phyloP scores from a whole-genome alignment of 2,113 vertebrate genomes.

The Macquaria ambigua region DNA sequence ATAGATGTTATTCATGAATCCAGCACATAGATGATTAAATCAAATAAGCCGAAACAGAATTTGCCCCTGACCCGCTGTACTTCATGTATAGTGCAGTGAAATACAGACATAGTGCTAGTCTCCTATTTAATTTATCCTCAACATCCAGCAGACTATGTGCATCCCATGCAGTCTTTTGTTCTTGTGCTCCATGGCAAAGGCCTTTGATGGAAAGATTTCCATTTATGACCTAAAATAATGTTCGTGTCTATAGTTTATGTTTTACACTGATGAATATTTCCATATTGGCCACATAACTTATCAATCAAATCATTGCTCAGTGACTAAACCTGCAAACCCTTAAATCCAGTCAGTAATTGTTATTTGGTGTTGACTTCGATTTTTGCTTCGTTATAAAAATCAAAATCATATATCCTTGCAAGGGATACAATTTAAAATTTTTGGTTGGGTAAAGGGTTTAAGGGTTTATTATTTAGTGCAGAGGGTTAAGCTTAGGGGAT shows the following conservation, averaged over 20 bases:
- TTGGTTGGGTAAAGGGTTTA: background rate
- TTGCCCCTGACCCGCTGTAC: conserved; percentile 57
- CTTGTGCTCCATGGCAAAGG: background rate
- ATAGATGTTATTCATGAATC: conserved; percentile 78
- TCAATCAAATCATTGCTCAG: background rate
- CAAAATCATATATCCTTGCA: background rate
- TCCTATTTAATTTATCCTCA: conserved; percentile 31
- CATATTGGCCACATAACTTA: background rate
- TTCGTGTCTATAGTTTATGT: background rate
- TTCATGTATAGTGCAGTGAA: conserved; percentile 47
- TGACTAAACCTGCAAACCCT: background rate
- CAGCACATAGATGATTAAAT: conserved; percentile 65
- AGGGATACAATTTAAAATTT: background rate
- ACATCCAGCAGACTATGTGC: conserved; percentile 14
- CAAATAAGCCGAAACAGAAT: conserved; percentile 68
- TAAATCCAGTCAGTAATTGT: background rate
- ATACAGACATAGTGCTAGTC: conserved; percentile 19
- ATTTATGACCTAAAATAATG: background rate
- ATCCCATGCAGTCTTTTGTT: conserved; percentile 40
- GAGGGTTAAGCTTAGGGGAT: background rate
- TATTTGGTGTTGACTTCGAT: no score
- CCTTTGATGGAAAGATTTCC: background rate
- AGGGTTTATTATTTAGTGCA: conserved; percentile 4
- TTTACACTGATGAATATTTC: conserved; percentile 7
- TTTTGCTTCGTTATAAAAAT: background rate